Conservation (phyloP, 2,797 vertebrate species). For the Geotrypetes seraphini region DNA sequence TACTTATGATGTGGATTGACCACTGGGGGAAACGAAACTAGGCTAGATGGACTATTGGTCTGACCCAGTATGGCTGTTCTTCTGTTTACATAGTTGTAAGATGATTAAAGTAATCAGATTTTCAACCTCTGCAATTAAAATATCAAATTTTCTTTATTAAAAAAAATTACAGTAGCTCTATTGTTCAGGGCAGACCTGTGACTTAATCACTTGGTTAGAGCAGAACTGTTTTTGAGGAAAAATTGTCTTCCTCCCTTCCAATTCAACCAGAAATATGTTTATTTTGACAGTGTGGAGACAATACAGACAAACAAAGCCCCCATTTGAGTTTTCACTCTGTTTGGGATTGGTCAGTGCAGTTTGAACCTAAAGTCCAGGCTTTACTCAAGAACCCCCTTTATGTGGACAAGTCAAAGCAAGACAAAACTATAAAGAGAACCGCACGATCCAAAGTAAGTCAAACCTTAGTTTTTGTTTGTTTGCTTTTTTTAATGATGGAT, state of each 20-base stretch:
- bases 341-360: constrained; percentile 84
- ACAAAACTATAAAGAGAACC: constrained; percentile 52
- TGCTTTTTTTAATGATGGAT: too few relatives aligned
- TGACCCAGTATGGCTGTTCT: too few relatives aligned
- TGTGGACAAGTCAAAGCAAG: constrained; percentile 60
- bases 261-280: constrained; percentile 25
- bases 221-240: too few relatives aligned
- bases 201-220: neutral
- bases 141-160: too few relatives aligned
- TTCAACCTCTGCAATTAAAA: too few relatives aligned
- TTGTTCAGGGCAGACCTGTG: neutral
- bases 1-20: too few relatives aligned
- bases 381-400: constrained; percentile 76
- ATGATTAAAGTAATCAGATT: too few relatives aligned
- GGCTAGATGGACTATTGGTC: too few relatives aligned
- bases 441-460: constrained; percentile 56
- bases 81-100: too few relatives aligned
- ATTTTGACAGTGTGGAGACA: constrained; percentile 63
- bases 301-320: constrained; percentile 47
- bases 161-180: neutral
- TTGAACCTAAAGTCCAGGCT: constrained; percentile 65
- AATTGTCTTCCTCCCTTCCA: neutral
- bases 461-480: neutral
- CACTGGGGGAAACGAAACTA: too few relatives aligned
- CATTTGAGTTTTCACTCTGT: constrained; percentile 65